phyloP scores from a whole-genome alignment of 2,888 invertebrate genomes.

The Caenorhabditis macrosperma region DNA sequence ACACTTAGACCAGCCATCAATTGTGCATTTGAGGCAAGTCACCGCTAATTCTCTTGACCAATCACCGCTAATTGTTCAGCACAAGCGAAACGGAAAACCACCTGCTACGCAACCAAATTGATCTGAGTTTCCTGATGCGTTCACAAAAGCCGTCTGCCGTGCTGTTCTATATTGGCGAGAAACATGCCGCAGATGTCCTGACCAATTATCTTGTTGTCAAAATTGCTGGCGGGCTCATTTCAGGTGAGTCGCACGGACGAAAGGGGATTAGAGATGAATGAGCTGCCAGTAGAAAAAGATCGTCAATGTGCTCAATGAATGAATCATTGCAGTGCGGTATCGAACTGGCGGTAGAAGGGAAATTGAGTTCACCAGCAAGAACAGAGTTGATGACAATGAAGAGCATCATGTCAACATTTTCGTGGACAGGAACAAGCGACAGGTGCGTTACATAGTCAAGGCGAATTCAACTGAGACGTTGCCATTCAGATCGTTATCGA shows the following conservation, averaged over 20 bases:
- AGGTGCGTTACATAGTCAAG: slow-evolving; percentile 28
- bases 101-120: slow-evolving; percentile 66
- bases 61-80: slow-evolving; percentile 34
- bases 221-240: slow-evolving; percentile 62
- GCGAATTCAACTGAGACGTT: background rate
- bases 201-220: slow-evolving; percentile 66
- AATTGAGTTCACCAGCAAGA: slow-evolving; percentile 47
- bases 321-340: slow-evolving; percentile 53
- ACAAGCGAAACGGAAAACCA: slow-evolving; percentile 63
- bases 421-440: slow-evolving; percentile 55
- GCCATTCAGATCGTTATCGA: slow-evolving; percentile 67
- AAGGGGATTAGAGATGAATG: background rate
- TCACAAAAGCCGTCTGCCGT: slow-evolving; percentile 65
- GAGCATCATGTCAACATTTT: slow-evolving; percentile 68
- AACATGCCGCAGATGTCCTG: slow-evolving; percentile 59
- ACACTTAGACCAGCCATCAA: slow-evolving; percentile 61
- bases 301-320: slow-evolving; percentile 12
- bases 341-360: slow-evolving; percentile 58
- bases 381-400: slow-evolving; percentile 71
- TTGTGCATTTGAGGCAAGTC: slow-evolving; percentile 59
- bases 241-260: slow-evolving; percentile 53
- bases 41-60: background rate
- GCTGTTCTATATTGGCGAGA: slow-evolving; percentile 74
- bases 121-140: slow-evolving; percentile 72
- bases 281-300: background rate